Base-by-base conservation (phyloP, 2,797 vertebrate species). In the Pipistrellus kuhlii region DNA sequence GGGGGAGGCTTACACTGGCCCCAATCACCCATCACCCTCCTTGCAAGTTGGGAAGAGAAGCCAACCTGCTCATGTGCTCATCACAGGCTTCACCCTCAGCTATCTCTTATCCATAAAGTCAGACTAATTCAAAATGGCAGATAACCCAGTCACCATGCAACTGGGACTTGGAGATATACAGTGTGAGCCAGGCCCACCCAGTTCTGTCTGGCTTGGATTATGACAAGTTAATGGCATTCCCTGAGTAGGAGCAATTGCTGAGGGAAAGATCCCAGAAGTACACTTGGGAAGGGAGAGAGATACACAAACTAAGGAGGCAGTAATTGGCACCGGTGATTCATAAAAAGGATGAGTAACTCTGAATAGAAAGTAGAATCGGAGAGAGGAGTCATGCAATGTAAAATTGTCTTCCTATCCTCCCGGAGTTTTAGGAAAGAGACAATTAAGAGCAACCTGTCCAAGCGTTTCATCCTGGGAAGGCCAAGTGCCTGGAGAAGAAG, bases 201-300 rank as follows among this genome's bases (percentile, higher is more conserved):
- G 68, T 85, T 93, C 73, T 85, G n/a, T 88, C 92, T 86, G 81
- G 41, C 64, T 55, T 86, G 32, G 84, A 66, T 91, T 78, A 69
- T 78, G 57, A 86, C 88, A 91, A 71, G 27, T 35, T 93, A 85
- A n/a, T 17, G 89, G 55, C 27, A n/a, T 68, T 94, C 94, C 83
- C 83, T 83, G 69, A 93, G 23, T 66, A 6, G 53, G 62, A 87
- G 44, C 30, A 66, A 69, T 1, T 15, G 38, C 25, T 90, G 51
- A 87, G 41, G 64, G n/a, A 95, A 95, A 83, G 46, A 85, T 69
- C 92, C 64, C 41, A 15, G 41, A 80, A 80, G 51, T n/a, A 71
- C 6, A n/a, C 38, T 82, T 68, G 46, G 59, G 76, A 73, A 90
- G n/a, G 78, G 72, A 94, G 23, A 86, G 30, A n/a, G n/a, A n/a